phyloP scores from a whole-genome alignment of 1,140 invertebrate genomes.

The Daktulosphaira vitifoliae region DNA sequence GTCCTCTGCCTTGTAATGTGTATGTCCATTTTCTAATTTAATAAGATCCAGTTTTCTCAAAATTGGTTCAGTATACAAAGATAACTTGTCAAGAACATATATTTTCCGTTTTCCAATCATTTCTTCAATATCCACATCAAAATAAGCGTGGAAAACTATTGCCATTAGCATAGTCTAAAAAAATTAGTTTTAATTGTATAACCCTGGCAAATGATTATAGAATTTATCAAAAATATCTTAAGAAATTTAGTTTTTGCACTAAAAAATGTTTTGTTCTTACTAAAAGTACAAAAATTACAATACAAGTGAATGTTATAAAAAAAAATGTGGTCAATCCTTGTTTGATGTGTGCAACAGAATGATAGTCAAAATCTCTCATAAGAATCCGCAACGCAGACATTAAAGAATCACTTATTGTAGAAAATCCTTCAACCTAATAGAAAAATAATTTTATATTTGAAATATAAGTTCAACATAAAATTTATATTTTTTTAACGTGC shows the following conservation, averaged over 20 bases:
- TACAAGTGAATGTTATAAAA: not conserved
- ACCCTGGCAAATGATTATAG: no score
- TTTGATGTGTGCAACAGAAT: not conserved
- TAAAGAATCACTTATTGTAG: not conserved
- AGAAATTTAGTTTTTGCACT: no score
- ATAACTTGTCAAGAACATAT: conserved; percentile 1
- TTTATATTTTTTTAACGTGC: no score
- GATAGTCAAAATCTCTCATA: conserved; percentile 8
- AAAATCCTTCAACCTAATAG: conserved; percentile 14
- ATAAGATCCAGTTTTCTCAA: no score
- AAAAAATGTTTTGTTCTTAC: not conserved
- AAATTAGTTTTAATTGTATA: no score
- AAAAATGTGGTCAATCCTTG: not conserved
- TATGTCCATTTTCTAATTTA: no score
- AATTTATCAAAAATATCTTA: no score
- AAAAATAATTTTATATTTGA: no score
- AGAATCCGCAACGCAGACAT: conserved; percentile 2
- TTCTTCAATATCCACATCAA: conserved; percentile 13
- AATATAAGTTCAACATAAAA: no score
- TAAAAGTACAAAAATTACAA: conserved; percentile 11
- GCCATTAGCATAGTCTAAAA: conserved; percentile 10
- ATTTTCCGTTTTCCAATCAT: not conserved
- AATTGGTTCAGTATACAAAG: not conserved
- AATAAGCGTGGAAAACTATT: conserved; percentile 13
- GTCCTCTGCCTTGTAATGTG: no score